phyloP scores from a whole-genome alignment of 1,140 invertebrate genomes.

The Nymphalis io region DNA sequence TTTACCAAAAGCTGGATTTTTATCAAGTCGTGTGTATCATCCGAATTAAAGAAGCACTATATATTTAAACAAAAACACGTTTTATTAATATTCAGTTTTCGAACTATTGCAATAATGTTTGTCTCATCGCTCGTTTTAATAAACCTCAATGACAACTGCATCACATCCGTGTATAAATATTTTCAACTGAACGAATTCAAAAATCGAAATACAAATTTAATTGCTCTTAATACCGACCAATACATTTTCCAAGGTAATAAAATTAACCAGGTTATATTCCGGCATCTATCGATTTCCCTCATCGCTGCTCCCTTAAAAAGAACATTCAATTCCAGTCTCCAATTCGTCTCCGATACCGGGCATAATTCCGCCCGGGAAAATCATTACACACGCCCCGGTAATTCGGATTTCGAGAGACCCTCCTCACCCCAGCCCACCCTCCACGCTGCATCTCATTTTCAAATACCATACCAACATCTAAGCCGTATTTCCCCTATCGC shows the following conservation, averaged over 20 bases:
- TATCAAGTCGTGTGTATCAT: too few species aligned
- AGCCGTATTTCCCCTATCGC: conserved; percentile 56
- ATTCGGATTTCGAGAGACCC: conserved; percentile 75
- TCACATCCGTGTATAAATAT: too few species aligned
- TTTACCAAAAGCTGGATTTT: too few species aligned
- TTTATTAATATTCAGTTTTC: too few species aligned
- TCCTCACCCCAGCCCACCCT: conserved; percentile 45
- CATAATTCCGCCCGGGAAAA: conserved; percentile 77
- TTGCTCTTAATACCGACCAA: conserved; percentile 14
- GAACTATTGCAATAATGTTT: too few species aligned
- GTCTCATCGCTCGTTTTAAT: too few species aligned
- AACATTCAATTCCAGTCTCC: conserved; percentile 65
- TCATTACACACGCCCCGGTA: conserved; percentile 80
- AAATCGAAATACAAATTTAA: neutral
- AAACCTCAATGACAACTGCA: too few species aligned
- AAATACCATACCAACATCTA: conserved; percentile 68
- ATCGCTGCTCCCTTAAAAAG: conserved; percentile 61
- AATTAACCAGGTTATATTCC: conserved; percentile 41
- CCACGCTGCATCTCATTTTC: conserved; percentile 79
- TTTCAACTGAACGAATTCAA: neutral
- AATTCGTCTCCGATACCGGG: conserved; percentile 69
- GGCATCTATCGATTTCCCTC: conserved; percentile 38
- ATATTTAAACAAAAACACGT: too few species aligned
- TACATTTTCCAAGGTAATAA: conserved; percentile 30
- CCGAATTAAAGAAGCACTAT: too few species aligned